These are phyloP conservation scores for Brachirus orientalis DNA, from an alignment of 2,113 vertebrate species.

Conservation along the genomic window DNA sequence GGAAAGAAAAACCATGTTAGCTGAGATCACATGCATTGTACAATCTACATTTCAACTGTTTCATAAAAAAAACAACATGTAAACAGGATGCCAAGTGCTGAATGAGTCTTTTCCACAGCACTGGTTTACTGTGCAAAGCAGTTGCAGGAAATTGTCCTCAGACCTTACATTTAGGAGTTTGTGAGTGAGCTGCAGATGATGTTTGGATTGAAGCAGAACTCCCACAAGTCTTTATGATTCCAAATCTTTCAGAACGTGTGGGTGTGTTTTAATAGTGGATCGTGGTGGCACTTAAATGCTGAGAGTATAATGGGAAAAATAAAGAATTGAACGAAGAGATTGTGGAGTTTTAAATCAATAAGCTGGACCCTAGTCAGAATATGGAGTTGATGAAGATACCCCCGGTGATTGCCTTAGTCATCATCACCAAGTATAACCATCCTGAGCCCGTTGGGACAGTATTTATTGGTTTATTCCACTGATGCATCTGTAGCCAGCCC, in stretches of 20 bases:
- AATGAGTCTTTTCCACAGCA: slow-evolving; percentile 2
- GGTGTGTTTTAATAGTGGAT: slow-evolving; percentile 21
- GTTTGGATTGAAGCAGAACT: slow-evolving; percentile 10
- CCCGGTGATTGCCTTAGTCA: background rate
- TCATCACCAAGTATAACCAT: background rate
- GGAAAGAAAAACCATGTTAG: background rate
- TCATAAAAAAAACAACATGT: slow-evolving; percentile 5
- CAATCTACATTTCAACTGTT: background rate
- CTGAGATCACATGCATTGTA: background rate
- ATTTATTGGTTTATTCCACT: no score
- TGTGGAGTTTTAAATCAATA: slow-evolving; percentile 36
- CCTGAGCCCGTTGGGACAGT: no score
- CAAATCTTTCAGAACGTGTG: background rate
- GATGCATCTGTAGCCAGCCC: no score
- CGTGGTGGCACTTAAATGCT: background rate
- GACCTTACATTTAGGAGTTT: no score
- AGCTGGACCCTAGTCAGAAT: background rate
- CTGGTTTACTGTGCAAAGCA: background rate
- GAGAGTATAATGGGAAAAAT: slow-evolving; percentile 31
- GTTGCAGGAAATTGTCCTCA: slow-evolving; percentile 2
- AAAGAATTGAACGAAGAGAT: slow-evolving; percentile 34
- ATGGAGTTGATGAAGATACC: background rate
- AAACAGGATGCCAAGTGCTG: slow-evolving; percentile 19
- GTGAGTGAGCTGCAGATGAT: background rate
- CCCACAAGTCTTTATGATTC: background rate